Evolutionary conservation across 1,140 invertebrate genomes (phyloP).

Genomic region (Aphelinus atriplicis): DNA sequence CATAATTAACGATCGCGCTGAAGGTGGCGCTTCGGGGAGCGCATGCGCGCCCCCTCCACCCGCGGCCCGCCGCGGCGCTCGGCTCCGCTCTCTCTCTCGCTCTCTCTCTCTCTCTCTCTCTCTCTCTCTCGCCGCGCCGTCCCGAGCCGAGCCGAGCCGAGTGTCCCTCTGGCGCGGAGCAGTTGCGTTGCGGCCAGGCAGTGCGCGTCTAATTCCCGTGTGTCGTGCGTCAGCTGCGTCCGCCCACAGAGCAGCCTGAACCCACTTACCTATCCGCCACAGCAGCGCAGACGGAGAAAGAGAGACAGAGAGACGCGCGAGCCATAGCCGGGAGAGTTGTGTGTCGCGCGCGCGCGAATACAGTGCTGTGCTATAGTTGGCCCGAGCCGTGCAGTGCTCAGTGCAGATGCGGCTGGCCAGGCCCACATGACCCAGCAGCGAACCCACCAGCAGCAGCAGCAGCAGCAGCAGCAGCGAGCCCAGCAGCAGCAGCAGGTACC

Average conservation of each 20-base stretch:
- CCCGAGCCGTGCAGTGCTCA: too few species aligned
- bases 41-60: too few species aligned
- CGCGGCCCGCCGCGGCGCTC: neutral
- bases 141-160: too few species aligned
- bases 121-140: neutral
- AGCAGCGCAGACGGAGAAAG: neutral
- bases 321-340: neutral
- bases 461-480: neutral
- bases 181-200: slow-evolving; percentile 29
- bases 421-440: too few species aligned
- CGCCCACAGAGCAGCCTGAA: slow-evolving; percentile 30
- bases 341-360: neutral
- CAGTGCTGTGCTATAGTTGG: neutral
- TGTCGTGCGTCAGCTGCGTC: slow-evolving; percentile 16
- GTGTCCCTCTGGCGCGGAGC: neutral
- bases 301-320: neutral
- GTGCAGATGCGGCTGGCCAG: neutral
- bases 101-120: neutral
- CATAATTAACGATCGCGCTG: too few species aligned
- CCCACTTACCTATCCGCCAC: neutral
- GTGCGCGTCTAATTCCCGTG: slow-evolving; percentile 19
- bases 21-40: too few species aligned
- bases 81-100: neutral
- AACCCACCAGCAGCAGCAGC: neutral
- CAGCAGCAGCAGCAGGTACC: slow-evolving; percentile 8